Evolutionary conservation across 35 echinoderm and acorn worm genomes (phyloP).

Genomic region (Patiria miniata): DNA sequence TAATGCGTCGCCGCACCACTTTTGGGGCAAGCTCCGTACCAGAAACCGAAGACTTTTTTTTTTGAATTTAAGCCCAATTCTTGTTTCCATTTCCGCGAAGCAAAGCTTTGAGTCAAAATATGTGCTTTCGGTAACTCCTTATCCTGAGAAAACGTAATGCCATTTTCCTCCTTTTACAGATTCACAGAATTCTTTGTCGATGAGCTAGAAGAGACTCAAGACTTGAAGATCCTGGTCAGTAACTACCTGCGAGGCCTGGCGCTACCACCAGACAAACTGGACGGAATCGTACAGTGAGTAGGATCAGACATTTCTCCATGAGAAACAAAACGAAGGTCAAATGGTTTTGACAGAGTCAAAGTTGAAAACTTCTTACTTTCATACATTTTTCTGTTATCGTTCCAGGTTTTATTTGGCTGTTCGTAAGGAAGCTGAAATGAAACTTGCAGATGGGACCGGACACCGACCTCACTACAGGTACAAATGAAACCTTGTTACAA

Average conservation of each 20-base stretch:
- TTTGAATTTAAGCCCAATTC: too few relatives aligned
- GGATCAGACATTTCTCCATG: not conserved
- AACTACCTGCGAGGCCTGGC: conserved; percentile 65
- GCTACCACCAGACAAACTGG: conserved; percentile 63
- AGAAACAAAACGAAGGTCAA: not conserved
- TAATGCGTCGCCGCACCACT: too few relatives aligned
- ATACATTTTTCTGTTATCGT: not conserved
- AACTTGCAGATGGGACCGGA: conserved; percentile 91
- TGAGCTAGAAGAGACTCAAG: conserved; percentile 77
- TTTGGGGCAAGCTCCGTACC: too few relatives aligned
- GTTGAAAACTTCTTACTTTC: not conserved
- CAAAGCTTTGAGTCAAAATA: too few relatives aligned
- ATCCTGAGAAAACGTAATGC: not conserved
- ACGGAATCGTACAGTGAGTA: conserved; percentile 94
- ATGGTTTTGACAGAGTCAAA: not conserved
- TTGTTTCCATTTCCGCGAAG: too few relatives aligned
- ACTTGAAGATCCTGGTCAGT: conserved; percentile 76
- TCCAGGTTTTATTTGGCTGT: conserved; percentile 84
- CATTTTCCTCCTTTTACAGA: conserved; percentile 29
- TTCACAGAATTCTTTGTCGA: conserved; percentile 92
- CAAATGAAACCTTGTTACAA: not conserved
- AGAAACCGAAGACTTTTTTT: too few relatives aligned
- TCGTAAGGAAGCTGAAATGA: conserved; percentile 64
- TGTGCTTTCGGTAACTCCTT: too few relatives aligned
- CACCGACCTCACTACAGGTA: conserved; percentile 92